phyloP scores from a whole-genome alignment of 2,113 vertebrate species.

The Pituophis catenifer region DNA sequence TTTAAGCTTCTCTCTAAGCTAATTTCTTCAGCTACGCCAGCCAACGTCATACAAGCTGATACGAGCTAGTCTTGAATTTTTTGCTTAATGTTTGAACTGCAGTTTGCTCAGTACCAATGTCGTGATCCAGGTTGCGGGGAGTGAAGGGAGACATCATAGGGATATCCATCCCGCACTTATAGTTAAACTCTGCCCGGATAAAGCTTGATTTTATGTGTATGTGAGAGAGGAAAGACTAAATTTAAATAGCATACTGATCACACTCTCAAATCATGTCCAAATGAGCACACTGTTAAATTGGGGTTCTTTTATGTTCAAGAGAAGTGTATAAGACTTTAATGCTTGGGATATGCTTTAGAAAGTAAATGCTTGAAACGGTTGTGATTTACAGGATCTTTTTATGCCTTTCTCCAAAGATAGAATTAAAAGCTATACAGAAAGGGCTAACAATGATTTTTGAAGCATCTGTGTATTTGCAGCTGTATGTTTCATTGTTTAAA shows the following conservation, averaged over 20 bases:
- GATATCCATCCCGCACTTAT: neutral
- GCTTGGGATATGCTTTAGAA: neutral
- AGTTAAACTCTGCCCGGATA: neutral
- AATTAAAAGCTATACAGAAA: constrained; percentile 25
- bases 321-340: neutral
- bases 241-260: neutral
- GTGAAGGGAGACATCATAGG: neutral
- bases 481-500: constrained; percentile 3
- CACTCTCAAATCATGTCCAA: neutral
- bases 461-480: constrained; percentile 4
- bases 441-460: constrained; percentile 16
- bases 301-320: neutral
- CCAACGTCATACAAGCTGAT: neutral
- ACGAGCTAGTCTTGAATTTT: too few species aligned
- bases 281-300: neutral
- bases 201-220: neutral
- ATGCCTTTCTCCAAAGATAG: neutral
- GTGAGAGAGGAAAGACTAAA: neutral
- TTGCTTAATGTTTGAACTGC: neutral
- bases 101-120: neutral
- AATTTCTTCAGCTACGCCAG: neutral
- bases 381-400: neutral
- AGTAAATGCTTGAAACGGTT: neutral
- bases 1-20: neutral
- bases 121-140: neutral